Evolutionary conservation across 64 coral and sea anemone genomes (phyloP).

Genomic region (Montipora efflorescens): DNA sequence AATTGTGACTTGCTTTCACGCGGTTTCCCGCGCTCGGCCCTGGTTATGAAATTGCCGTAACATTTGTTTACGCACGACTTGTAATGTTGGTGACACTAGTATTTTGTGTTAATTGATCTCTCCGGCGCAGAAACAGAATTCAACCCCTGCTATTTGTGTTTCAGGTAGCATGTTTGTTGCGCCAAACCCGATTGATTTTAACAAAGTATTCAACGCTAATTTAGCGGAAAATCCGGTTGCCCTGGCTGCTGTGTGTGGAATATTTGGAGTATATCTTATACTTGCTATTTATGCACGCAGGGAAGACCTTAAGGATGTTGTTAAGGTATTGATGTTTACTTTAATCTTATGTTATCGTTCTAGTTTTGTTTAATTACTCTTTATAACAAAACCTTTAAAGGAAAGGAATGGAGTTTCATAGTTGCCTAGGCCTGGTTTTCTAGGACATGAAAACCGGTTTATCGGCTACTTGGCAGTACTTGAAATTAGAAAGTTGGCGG

Average conservation of each 20-base stretch:
- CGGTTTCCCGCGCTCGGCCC: too few relatives aligned
- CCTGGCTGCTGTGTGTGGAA: constrained; percentile 70
- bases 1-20: too few relatives aligned
- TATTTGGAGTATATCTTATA: constrained; percentile 84
- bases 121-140: neutral
- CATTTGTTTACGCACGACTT: too few relatives aligned
- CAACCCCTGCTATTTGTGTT: neutral
- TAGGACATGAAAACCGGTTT: too few relatives aligned
- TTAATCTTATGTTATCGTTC: neutral
- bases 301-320: constrained; percentile 88
- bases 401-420: too few relatives aligned
- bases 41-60: too few relatives aligned
- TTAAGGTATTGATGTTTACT: constrained; percentile 51
- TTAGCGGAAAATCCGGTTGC: constrained; percentile 85
- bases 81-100: too few relatives aligned
- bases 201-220: constrained; percentile 93
- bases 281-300: constrained; percentile 85
- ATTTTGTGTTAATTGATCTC: too few relatives aligned
- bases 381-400: too few relatives aligned
- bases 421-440: too few relatives aligned
- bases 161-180: constrained; percentile 92
- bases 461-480: too few relatives aligned
- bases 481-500: too few relatives aligned
- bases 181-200: constrained; percentile 93
- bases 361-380: neutral